Percentiles rank a stretch among this genome's conserved stretches.
Conservation (phyloP, 2,113 vertebrate genomes). For the Numida meleagris region DNA sequence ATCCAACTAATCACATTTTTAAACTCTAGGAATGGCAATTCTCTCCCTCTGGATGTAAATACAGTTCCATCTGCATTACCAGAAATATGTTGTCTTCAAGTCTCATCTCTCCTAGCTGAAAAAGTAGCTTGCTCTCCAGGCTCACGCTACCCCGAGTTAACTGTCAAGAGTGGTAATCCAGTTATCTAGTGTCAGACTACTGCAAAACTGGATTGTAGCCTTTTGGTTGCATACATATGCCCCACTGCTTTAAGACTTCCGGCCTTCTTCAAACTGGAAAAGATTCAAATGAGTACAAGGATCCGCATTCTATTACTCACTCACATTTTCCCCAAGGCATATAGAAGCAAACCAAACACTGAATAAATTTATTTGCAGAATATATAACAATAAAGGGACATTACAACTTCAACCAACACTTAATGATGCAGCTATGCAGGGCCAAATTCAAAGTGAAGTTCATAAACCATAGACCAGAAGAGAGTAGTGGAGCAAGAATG, state of each 20-base stretch:
- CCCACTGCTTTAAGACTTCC: not conserved
- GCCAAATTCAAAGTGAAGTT: not conserved
- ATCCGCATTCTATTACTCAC: not conserved
- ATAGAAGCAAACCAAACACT: not conserved
- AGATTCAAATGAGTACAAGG: not conserved
- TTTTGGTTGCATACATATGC: not conserved
- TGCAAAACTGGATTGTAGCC: not conserved
- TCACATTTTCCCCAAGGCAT: rapidly evolving
- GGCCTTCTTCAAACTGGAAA: not conserved
- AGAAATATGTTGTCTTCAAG: not conserved
- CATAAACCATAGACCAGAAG: not conserved
- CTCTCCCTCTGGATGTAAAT: not conserved
- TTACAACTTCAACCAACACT: not conserved
- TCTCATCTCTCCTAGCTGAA: not conserved
- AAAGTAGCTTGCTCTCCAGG: not conserved
- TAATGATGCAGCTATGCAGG: not conserved
- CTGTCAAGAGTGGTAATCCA: not conserved
- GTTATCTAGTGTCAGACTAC: not conserved
- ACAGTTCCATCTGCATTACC: not conserved
- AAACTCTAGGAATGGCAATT: not conserved
- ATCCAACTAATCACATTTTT: not conserved
- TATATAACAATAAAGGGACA: not conserved
- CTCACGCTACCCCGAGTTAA: not conserved
- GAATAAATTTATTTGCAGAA: not conserved
- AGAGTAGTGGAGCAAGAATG: not conserved